Percentiles rank a stretch among this genome's conserved stretches.
Conservation (phyloP, 2,113 vertebrate species). For the Aphelocoma coerulescens region DNA sequence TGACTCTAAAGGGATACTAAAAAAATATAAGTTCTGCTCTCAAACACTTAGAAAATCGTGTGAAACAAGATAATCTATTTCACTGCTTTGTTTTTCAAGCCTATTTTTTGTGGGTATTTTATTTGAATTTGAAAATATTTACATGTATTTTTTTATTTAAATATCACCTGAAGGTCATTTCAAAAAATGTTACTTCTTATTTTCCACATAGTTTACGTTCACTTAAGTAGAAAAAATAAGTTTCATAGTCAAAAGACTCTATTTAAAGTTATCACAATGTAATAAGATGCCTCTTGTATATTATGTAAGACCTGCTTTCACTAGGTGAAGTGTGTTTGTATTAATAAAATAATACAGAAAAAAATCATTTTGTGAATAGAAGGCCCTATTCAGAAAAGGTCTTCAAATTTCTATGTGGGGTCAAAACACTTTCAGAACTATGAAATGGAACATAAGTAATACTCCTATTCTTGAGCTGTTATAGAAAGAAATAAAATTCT, state of each 20-base stretch:
- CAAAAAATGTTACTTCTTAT: conserved; percentile 14
- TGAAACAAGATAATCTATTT: not conserved
- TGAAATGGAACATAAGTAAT: conserved; percentile 59
- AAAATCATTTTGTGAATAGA: conserved; percentile 47
- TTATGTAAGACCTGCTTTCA: conserved; percentile 54
- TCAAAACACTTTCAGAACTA: conserved; percentile 56
- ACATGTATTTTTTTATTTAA: not conserved
- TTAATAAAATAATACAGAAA: conserved; percentile 60
- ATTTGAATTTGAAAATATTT: conserved; percentile 14
- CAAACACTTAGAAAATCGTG: not conserved
- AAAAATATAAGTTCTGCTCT: not conserved
- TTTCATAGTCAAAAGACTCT: conserved; percentile 46
- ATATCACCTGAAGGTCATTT: not conserved
- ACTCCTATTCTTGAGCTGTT: conserved; percentile 43
- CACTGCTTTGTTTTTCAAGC: not conserved
- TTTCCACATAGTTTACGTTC: conserved; percentile 10
- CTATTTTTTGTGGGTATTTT: not conserved
- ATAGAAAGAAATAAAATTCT: conserved; percentile 54
- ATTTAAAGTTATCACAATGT: conserved; percentile 57
- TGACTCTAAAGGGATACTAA: not conserved
- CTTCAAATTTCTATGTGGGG: conserved; percentile 60
- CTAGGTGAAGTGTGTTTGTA: conserved; percentile 52
- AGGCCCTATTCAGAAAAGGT: conserved; percentile 56
- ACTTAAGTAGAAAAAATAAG: conserved; percentile 27
- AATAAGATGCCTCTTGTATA: conserved; percentile 53